A percentile compares a stretch with the other conserved stretches of the same genome.
Conservation (phyloP, 2,888 invertebrate species). For the Kryphioiulus occultus region DNA sequence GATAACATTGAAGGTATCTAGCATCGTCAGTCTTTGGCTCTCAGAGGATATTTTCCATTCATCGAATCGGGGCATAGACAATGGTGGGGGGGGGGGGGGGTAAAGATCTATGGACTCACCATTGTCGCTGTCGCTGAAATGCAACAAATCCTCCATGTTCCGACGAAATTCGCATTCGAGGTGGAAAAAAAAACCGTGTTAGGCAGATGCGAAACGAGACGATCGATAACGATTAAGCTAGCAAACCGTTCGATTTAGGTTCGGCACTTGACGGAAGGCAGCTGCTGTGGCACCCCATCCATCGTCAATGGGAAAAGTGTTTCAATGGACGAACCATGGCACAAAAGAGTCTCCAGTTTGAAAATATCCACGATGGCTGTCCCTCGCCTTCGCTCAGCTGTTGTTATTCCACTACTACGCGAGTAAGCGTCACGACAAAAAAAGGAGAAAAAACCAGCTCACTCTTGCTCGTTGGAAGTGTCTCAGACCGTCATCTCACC, state of each 20-base stretch:
- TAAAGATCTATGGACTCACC: neutral
- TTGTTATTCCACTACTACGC: neutral
- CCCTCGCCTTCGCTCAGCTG: neutral
- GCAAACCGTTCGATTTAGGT: neutral
- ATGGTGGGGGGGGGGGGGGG: neutral
- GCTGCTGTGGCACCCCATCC: neutral
- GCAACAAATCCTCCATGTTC: constrained; percentile 9
- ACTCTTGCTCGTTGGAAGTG: neutral
- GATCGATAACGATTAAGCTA: neutral
- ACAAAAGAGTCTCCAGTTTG: neutral
- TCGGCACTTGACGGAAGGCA: neutral
- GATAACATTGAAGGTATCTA: no score
- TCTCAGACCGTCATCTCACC: neutral
- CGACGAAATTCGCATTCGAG: neutral
- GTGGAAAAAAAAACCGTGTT: neutral
- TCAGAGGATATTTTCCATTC: neutral
- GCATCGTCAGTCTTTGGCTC: neutral
- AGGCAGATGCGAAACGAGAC: neutral
- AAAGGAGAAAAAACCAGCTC: no score
- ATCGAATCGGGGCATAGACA: neutral
- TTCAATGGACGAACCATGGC: neutral
- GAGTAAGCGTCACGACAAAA: neutral
- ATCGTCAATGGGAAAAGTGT: neutral
- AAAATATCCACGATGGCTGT: neutral
- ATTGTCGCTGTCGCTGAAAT: constrained; percentile 17